Evolutionary conservation across 1,140 invertebrate species (phyloP).

Genomic region (Steinernema khuongi): DNA sequence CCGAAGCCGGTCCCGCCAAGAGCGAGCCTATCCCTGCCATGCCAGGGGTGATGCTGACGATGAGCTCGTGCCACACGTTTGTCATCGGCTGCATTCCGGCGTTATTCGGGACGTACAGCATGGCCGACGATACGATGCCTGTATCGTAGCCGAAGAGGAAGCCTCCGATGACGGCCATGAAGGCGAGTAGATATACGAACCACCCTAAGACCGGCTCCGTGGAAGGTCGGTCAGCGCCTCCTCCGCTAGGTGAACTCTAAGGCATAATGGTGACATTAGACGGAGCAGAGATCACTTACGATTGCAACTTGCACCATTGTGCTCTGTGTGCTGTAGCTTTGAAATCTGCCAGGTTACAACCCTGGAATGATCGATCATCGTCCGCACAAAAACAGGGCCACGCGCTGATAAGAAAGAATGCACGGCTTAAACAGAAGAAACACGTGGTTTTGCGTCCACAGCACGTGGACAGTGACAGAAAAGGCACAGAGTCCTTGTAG

Average conservation of each 20-base stretch:
- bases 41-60: constrained; percentile 50
- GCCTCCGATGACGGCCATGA: constrained; percentile 65
- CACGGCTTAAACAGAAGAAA: too few relatives aligned
- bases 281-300: background rate
- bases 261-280: background rate
- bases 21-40: constrained; percentile 64
- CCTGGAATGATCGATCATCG: background rate
- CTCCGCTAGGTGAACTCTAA: background rate
- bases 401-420: background rate
- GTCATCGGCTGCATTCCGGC: constrained; percentile 37
- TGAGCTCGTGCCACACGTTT: constrained; percentile 36
- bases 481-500: too few relatives aligned
- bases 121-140: constrained; percentile 68
- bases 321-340: background rate
- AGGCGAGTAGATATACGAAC: constrained; percentile 62
- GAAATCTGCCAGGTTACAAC: background rate
- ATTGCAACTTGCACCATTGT: background rate
- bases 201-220: constrained; percentile 41
- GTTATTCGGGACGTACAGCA: constrained; percentile 62
- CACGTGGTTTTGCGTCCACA: too few relatives aligned
- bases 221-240: constrained; percentile 23
- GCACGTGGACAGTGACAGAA: too few relatives aligned
- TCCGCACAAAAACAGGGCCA: background rate
- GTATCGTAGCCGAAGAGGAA: constrained; percentile 70
- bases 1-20: constrained; percentile 63